Percentiles rank a stretch among this genome's conserved stretches.
These are phyloP conservation scores for Lagocephalus sceleratus DNA, from an alignment of 2,797 vertebrate species.

Conservation along the genomic window DNA sequence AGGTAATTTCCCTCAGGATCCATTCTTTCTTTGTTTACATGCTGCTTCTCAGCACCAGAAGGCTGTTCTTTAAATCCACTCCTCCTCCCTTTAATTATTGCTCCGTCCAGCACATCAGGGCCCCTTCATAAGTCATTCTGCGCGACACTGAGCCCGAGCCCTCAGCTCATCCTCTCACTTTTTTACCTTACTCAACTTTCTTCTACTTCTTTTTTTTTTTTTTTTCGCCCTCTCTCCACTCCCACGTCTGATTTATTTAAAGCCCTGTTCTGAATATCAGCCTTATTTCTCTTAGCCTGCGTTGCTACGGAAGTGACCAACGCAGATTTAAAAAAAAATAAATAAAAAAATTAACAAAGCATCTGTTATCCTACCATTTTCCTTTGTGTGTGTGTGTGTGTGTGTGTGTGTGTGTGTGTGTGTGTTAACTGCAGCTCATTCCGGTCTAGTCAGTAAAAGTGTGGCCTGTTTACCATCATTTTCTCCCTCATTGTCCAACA, in stretches of 20 bases:
- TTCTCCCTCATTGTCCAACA: background rate
- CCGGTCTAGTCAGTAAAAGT: background rate
- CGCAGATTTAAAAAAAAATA: no score
- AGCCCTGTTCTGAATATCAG: slow-evolving; percentile 2
- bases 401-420: no score
- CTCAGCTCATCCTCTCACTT: background rate
- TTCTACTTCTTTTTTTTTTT: slow-evolving; percentile 16
- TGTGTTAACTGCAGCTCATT: background rate
- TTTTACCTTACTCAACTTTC: slow-evolving; percentile 1
- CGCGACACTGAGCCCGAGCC: slow-evolving; percentile 27
- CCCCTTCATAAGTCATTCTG: slow-evolving; percentile 25
- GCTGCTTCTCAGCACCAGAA: slow-evolving; percentile 6
- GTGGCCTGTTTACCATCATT: background rate
- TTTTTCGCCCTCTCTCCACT: background rate
- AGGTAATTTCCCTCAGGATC: background rate
- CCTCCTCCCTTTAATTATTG: slow-evolving; percentile 16
- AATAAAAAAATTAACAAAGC: no score
- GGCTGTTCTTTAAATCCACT: no score
- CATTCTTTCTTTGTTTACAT: background rate
- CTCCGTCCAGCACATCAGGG: slow-evolving; percentile 26
- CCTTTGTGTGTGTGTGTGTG: no score
- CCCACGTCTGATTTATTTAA: slow-evolving; percentile 6
- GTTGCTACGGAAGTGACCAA: background rate
- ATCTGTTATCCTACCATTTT: no score
- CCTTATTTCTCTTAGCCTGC: slow-evolving; percentile 12